Conservation (phyloP, 1,140 invertebrate genomes). For the Heliconius melpomene region DNA sequence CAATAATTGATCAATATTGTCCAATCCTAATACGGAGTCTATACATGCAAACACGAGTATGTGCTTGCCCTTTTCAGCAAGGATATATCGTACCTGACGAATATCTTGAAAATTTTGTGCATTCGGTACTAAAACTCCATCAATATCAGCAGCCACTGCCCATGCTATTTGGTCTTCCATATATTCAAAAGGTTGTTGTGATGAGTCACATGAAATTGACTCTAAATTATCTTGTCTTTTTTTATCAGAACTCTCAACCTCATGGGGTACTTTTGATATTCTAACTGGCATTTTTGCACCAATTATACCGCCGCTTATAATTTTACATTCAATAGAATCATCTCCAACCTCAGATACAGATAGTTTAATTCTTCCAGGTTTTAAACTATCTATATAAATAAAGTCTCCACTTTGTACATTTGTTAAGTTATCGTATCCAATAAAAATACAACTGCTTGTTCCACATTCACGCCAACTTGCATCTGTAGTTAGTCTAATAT, state of each 20-base stretch:
- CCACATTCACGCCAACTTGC: conserved; percentile 69
- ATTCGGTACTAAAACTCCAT: conserved; percentile 66
- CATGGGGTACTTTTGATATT: conserved; percentile 62
- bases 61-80: conserved; percentile 73
- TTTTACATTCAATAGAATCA: conserved; percentile 69
- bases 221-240: conserved; percentile 49
- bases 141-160: conserved; percentile 68
- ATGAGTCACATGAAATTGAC: conserved; percentile 54
- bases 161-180: conserved; percentile 72
- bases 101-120: conserved; percentile 62
- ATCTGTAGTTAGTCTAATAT: conserved; percentile 66
- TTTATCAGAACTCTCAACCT: conserved; percentile 46
- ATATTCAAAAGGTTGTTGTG: conserved; percentile 63
- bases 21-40: conserved; percentile 85
- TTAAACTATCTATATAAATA: conserved; percentile 68
- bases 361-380: conserved; percentile 63
- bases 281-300: conserved; percentile 71
- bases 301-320: conserved; percentile 60
- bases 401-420: conserved; percentile 61
- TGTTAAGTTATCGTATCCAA: conserved; percentile 70
- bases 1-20: conserved; percentile 85
- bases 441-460: conserved; percentile 67
- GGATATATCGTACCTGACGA: conserved; percentile 54
- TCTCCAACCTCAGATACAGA: conserved; percentile 65
- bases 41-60: conserved; percentile 82